A percentile compares a stretch with the other conserved stretches of the same genome.
These are phyloP conservation scores for Mormyrus proboscirostris DNA, from an alignment of 2,797 vertebrate species.

Conservation along the genomic window DNA sequence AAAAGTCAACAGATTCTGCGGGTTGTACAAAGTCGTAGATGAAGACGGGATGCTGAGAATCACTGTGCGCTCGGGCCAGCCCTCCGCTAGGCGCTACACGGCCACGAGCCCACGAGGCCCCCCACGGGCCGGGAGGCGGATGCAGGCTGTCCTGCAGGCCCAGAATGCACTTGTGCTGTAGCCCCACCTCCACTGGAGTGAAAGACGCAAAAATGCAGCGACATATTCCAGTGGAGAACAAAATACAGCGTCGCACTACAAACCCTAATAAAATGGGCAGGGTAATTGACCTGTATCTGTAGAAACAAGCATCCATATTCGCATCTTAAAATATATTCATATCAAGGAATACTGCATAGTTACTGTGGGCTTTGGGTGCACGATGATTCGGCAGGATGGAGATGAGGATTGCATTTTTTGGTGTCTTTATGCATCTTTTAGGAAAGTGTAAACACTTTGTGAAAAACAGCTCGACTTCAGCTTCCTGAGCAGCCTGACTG, in stretches of 20 bases:
- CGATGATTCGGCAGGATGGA: conserved; percentile 35
- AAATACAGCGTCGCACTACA: conserved; percentile 34
- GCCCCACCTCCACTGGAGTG: not conserved
- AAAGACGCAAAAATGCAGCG: conserved; percentile 26
- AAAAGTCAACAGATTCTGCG: not conserved
- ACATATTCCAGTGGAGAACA: conserved; percentile 29
- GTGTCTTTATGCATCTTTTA: conserved; percentile 59
- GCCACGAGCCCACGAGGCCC: not conserved
- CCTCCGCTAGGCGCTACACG: not conserved
- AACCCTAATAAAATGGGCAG: conserved; percentile 28
- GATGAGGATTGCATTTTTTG: conserved; percentile 47
- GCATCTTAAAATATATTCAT: conserved; percentile 37
- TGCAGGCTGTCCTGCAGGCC: not conserved
- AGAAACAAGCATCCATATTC: conserved; percentile 28
- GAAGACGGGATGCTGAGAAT: not conserved
- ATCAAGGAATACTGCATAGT: conserved; percentile 74
- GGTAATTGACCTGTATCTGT: conserved; percentile 18
- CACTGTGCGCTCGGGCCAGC: not conserved
- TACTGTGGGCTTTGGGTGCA: conserved; percentile 59
- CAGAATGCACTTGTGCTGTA: not conserved
- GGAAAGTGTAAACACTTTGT: conserved; percentile 64
- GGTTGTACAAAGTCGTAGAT: not conserved
- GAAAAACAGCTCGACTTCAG: conserved; percentile 50
- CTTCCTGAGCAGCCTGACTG: conserved; percentile 64
- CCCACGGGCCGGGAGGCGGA: not conserved